These are phyloP conservation scores for Nannoperca australis DNA, from an alignment of 2,797 vertebrate genomes.

Conservation along the genomic window DNA sequence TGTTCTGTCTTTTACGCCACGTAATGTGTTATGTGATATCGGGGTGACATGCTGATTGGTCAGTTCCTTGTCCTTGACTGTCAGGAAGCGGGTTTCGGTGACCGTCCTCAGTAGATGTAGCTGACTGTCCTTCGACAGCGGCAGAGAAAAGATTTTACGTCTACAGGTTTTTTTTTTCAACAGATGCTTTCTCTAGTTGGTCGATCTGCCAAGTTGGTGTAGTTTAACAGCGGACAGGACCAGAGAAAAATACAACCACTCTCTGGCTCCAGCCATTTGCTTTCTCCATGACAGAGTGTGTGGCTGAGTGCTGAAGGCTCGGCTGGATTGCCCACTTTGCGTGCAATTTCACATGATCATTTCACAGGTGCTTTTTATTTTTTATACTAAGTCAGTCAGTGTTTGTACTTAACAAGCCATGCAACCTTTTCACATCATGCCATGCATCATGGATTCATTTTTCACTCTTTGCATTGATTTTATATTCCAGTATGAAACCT, in stretches of 20 bases:
- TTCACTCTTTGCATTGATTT: not conserved
- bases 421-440: not conserved
- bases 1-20: not conserved
- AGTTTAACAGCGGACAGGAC: slow-evolving; percentile 2
- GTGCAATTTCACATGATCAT: slow-evolving; percentile 8
- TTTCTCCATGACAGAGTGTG: slow-evolving; percentile 13
- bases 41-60: not conserved
- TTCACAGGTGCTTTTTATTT: not conserved
- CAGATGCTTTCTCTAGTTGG: not conserved
- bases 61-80: not conserved
- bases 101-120: not conserved
- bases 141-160: not conserved
- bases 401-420: slow-evolving; percentile 11
- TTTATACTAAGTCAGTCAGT: not conserved
- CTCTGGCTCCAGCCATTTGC: slow-evolving; percentile 7
- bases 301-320: not conserved
- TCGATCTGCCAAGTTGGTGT: slow-evolving; percentile 5
- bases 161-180: not conserved
- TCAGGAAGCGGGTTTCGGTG: not conserved
- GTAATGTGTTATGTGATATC: not conserved
- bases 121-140: not conserved
- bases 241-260: not conserved
- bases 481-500: not conserved
- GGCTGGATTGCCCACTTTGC: slow-evolving; percentile 3
- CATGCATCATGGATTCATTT: not conserved